Percentiles rank a stretch among this genome's conserved stretches.
Evolutionary conservation across 2,888 invertebrate species (phyloP).

Genomic region (Drosophila kuntzei): DNA sequence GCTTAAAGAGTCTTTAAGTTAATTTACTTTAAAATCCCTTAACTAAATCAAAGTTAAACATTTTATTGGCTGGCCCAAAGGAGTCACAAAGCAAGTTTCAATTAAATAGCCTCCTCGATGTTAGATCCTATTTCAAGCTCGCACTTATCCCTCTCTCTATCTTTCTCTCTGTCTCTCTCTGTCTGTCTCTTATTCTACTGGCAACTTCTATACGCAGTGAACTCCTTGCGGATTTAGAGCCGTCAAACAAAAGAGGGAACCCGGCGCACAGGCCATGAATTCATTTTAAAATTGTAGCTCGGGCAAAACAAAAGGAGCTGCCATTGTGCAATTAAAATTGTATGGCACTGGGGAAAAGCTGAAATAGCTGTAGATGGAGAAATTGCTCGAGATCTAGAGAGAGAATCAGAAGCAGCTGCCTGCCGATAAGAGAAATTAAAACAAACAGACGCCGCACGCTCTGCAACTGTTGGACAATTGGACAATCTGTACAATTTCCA

Average conservation of each 20-base stretch:
- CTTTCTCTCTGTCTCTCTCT: background rate
- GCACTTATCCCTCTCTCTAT: background rate
- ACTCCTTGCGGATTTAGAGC: constrained; percentile 71
- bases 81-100: constrained; percentile 81
- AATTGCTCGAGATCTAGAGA: background rate
- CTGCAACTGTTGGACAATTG: constrained; percentile 60
- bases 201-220: constrained; percentile 42
- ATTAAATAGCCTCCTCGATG: constrained; percentile 67
- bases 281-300: constrained; percentile 77
- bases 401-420: constrained; percentile 59
- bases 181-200: background rate
- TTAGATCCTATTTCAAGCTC: constrained; percentile 18
- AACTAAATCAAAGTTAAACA: constrained; percentile 82
- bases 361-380: constrained; percentile 7
- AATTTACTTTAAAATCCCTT: constrained; percentile 73
- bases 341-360: constrained; percentile 72
- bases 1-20: constrained; percentile 46
- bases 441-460: constrained; percentile 66
- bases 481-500: constrained; percentile 76
- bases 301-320: constrained; percentile 72
- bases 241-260: constrained; percentile 72
- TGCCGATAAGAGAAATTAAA: constrained; percentile 79
- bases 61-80: constrained; percentile 74
- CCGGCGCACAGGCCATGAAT: constrained; percentile 72
- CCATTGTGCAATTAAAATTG: constrained; percentile 81